Conservation (phyloP, 1,140 invertebrate genomes). For the Diabrotica undecimpunctata region DNA sequence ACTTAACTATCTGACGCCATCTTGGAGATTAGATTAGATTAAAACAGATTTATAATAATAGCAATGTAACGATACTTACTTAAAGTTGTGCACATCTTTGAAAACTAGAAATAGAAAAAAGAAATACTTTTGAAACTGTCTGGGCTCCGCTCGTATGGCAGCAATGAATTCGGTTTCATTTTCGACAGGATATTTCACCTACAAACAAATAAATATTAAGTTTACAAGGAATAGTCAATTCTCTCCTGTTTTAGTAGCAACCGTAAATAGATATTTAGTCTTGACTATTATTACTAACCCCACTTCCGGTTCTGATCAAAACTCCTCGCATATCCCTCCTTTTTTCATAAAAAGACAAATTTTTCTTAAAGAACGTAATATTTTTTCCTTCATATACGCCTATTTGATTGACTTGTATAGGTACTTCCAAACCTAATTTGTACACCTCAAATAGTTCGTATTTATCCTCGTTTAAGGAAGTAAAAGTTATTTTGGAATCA, state of each 20-base stretch:
- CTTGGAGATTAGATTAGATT: no score
- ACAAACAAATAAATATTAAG: neutral
- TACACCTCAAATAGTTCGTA: constrained; percentile 9
- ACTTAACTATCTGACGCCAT: no score
- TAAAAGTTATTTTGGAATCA: constrained; percentile 6
- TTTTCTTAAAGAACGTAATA: neutral
- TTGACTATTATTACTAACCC: neutral
- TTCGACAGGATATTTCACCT: constrained; percentile 10
- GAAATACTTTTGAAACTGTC: constrained; percentile 6
- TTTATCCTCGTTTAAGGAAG: neutral
- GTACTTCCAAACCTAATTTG: neutral
- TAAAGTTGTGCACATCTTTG: constrained; percentile 6
- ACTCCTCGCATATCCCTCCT: constrained; percentile 15
- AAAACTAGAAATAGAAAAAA: constrained; percentile 8
- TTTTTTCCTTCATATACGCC: neutral
- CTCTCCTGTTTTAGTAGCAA: no score
- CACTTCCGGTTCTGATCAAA: constrained; percentile 11
- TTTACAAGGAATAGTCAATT: no score
- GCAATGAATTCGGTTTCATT: neutral
- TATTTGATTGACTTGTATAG: neutral
- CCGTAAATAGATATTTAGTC: no score
- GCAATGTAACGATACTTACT: neutral
- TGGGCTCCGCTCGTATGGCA: neutral
- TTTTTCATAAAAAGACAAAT: constrained; percentile 7
- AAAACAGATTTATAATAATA: neutral